Percentiles rank a stretch among this genome's conserved stretches.
phyloP scores from a whole-genome alignment of 2,797 vertebrate species.

The Picus viridis region DNA sequence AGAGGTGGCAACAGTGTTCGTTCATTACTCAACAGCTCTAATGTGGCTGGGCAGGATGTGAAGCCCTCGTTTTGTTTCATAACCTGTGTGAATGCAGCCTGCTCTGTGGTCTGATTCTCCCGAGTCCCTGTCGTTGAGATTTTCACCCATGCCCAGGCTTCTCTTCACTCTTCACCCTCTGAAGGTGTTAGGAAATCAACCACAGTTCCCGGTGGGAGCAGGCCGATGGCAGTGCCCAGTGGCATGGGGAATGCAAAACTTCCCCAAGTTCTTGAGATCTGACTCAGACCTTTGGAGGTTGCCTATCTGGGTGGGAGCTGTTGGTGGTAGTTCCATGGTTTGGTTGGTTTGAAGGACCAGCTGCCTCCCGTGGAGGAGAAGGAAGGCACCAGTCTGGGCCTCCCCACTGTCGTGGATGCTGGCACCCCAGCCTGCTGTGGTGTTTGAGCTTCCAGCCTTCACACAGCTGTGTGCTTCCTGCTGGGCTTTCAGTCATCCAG shows the following conservation, averaged over 20 bases:
- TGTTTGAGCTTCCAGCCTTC: background rate
- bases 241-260: background rate
- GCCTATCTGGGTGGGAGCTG: background rate
- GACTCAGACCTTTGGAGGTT: background rate
- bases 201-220: background rate
- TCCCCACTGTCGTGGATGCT: background rate
- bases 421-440: background rate
- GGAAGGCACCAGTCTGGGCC: background rate
- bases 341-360: background rate
- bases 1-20: background rate
- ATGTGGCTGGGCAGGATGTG: background rate
- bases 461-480: background rate
- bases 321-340: background rate
- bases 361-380: background rate
- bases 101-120: slow-evolving; percentile 42
- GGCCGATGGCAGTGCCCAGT: background rate
- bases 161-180: slow-evolving; percentile 37
- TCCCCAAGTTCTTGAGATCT: background rate
- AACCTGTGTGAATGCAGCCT: slow-evolving; percentile 22
- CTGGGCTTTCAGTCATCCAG: background rate
- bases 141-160: background rate
- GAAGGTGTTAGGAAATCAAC: slow-evolving; percentile 33
- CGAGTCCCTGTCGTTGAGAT: background rate
- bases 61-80: slow-evolving; percentile 45
- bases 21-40: slow-evolving; percentile 44